Evolutionary conservation across 2,113 vertebrate genomes (phyloP), one percentile per base, ranked within the genome.

Genomic region (Syrrhaptes paradoxus): DNA sequence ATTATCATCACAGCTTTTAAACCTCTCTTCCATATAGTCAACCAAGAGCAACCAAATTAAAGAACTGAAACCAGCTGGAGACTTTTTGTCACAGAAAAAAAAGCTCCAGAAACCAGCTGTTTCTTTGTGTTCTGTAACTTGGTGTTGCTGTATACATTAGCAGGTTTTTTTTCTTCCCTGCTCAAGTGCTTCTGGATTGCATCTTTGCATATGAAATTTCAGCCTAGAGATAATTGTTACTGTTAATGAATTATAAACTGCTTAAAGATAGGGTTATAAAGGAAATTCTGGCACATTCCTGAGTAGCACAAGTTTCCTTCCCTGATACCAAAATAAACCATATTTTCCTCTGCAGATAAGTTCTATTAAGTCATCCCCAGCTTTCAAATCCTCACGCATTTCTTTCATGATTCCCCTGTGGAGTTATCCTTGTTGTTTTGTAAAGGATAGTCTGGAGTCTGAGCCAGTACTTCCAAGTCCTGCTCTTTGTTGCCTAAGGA

Each of bases 401-500:
- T 91, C 76, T 95, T 97, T 93, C 87, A 82, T 72, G 82, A 77
- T 94, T 93, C 91, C 91, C 43, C 82, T 77, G 80, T 96, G 75
- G 85, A 96, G 79, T 97, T 95, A 90, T 78, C 84, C 41, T 94
- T 97, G 94, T 95, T 97, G 89, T 97, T 97, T 85, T 94, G 94
- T 89, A 95, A 96, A 95, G 87, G 84, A 94, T 96, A 93, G 93
- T 95, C 96, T 97, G 90, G 78, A 96, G 90, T 91, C 94, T 85
- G 91, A 92, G 84, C 94, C 92, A 80, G 95, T 85, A 87, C 89
- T 97, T 97, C 96, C 85, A 83, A 96, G 89, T 95, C 95, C 94
- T 71, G 75, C 83, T 96, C 79, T 97, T 70, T 82, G 81, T 97
- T 95, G 98, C 98, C 96, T 45, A 95, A 96, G 97, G 97, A 97